A percentile compares a stretch with the other conserved stretches of the same genome.
Conservation (phyloP, 2,113 vertebrate species). For the Neolamprologus sp. region DNA sequence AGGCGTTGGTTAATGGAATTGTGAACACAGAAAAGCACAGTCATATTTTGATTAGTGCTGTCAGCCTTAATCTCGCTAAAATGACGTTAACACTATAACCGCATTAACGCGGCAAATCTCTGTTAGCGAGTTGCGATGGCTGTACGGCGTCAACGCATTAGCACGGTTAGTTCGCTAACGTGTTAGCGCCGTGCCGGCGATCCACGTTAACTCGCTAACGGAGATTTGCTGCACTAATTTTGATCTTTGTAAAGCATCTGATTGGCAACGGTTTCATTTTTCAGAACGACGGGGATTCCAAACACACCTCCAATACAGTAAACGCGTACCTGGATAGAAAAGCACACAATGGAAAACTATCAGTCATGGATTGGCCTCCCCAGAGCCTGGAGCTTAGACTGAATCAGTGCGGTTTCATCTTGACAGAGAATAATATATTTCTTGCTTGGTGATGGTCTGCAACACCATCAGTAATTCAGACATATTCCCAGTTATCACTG, state of each 20-base stretch:
- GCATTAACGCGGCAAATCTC: neutral
- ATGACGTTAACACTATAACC: neutral
- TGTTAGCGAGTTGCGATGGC: neutral
- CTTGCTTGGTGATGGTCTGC: neutral
- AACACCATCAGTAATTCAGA: neutral
- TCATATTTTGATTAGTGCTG: neutral
- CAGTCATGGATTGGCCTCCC: neutral
- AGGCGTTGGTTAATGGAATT: neutral
- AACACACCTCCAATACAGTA: neutral
- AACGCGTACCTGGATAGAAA: neutral
- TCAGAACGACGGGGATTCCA: neutral
- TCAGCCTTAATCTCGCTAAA: neutral
- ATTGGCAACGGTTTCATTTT: fast-evolving
- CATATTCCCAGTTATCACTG: neutral
- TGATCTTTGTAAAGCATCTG: neutral
- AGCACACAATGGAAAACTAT: neutral
- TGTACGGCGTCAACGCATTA: neutral
- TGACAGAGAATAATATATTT: neutral
- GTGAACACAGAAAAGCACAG: neutral
- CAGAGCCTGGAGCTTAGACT: neutral
- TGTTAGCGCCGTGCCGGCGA: neutral
- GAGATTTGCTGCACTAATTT: neutral
- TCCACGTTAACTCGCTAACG: neutral
- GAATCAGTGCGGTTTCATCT: neutral
- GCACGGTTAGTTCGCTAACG: neutral